Percentiles rank a stretch among this genome's conserved stretches.
phyloP scores from a whole-genome alignment of 2,113 vertebrate genomes.

The Paramormyrops kingsleyae region DNA sequence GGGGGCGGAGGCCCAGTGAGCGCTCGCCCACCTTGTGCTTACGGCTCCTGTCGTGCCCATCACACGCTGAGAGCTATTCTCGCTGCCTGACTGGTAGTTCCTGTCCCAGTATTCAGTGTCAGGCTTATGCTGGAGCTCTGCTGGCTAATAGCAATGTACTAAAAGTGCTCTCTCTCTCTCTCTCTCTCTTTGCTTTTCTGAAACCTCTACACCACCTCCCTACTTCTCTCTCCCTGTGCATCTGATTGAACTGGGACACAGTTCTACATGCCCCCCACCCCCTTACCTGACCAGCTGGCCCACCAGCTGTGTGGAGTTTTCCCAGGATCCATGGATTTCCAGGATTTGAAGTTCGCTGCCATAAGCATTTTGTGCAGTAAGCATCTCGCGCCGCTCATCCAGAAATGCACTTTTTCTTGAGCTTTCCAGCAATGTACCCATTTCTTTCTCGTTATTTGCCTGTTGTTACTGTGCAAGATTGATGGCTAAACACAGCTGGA shows the following conservation, averaged over 20 bases:
- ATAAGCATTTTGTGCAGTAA: not conserved
- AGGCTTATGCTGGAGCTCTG: not conserved
- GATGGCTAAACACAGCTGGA: not conserved
- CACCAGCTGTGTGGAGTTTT: slow-evolving; percentile 69
- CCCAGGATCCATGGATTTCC: slow-evolving; percentile 66
- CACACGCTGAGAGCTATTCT: not conserved
- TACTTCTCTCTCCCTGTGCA: too few species aligned
- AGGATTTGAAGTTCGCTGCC: slow-evolving; percentile 83
- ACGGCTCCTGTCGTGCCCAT: not conserved
- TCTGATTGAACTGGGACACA: too few species aligned
- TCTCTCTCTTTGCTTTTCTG: too few species aligned
- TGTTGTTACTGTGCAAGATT: not conserved
- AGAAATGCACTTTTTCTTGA: not conserved
- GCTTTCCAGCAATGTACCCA: not conserved
- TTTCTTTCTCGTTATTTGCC: not conserved
- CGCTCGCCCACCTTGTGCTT: not conserved
- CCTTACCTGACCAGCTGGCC: too few species aligned
- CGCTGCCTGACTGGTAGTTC: not conserved
- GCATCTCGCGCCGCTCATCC: not conserved
- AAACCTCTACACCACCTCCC: too few species aligned
- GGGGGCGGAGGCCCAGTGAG: not conserved
- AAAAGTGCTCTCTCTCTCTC: not conserved
- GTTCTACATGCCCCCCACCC: too few species aligned
- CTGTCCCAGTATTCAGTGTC: not conserved
- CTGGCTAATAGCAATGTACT: not conserved